A percentile compares a stretch with the other conserved stretches of the same genome.
phyloP scores from a whole-genome alignment of 2,888 invertebrate species.

The Dromius quadrimaculatus region DNA sequence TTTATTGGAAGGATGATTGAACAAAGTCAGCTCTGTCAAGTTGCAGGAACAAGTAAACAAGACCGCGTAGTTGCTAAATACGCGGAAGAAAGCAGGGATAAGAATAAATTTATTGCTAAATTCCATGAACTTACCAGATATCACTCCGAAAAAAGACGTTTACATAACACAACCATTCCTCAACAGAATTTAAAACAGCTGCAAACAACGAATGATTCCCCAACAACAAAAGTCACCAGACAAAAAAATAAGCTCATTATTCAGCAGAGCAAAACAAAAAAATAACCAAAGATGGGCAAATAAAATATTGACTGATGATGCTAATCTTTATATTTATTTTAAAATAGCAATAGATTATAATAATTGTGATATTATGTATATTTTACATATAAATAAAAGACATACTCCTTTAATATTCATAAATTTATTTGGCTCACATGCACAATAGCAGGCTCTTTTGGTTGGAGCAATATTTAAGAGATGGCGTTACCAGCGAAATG shows the following conservation, averaged over 20 bases:
- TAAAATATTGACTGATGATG: constrained; percentile 3
- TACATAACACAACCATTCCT: constrained; percentile 72
- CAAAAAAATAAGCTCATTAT: constrained; percentile 88
- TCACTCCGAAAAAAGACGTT: constrained; percentile 62
- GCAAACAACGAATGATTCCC: constrained; percentile 71
- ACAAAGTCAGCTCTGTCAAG: constrained; percentile 54
- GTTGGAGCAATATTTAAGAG: no score
- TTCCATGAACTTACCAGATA: constrained; percentile 68
- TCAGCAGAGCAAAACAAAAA: constrained; percentile 71
- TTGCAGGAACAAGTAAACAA: constrained; percentile 56
- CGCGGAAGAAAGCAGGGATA: constrained; percentile 67
- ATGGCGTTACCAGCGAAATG: no score
- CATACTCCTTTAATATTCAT: constrained; percentile 5
- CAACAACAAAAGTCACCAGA: constrained; percentile 83
- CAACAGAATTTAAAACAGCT: constrained; percentile 78
- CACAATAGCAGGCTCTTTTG: no score
- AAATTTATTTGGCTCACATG: no score
- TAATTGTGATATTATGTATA: constrained; percentile 45
- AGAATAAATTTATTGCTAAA: constrained; percentile 69
- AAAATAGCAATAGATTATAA: constrained; percentile 23
- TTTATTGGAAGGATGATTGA: constrained; percentile 54
- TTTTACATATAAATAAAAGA: constrained; percentile 38
- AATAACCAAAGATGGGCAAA: constrained; percentile 25
- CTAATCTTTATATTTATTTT: constrained; percentile 37
- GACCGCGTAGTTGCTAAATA: constrained; percentile 61